These are phyloP conservation scores for Polia nebulosa DNA, from an alignment of 2,888 invertebrate species.

Conservation along the genomic window DNA sequence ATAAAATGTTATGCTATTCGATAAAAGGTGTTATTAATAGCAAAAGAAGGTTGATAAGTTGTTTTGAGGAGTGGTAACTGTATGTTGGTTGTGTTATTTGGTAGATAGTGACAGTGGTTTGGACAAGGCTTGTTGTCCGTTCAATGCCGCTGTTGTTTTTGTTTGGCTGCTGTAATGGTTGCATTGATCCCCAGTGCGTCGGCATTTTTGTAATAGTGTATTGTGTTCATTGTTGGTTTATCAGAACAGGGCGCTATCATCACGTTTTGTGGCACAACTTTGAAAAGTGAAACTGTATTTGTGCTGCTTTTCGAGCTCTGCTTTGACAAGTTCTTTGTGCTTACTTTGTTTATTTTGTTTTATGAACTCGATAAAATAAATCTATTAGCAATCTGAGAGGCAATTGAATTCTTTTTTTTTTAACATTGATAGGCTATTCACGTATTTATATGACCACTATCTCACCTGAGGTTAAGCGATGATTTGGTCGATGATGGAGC, in stretches of 20 bases:
- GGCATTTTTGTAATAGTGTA: conserved; percentile 41
- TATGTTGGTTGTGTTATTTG: conserved; percentile 41
- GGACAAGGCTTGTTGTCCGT: conserved; percentile 44
- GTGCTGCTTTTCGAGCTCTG: neutral
- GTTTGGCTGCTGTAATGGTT: conserved; percentile 55
- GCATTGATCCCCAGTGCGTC: conserved; percentile 50
- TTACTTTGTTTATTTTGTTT: neutral
- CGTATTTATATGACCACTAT: too few relatives aligned
- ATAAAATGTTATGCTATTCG: conserved; percentile 32
- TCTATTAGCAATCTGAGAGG: neutral
- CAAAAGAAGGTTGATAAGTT: conserved; percentile 25
- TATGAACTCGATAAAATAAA: neutral
- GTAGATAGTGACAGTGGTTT: conserved; percentile 66
- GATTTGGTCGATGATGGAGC: too few relatives aligned
- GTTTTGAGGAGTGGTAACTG: conserved; percentile 10
- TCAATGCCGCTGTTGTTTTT: conserved; percentile 66
- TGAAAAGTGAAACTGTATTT: conserved; percentile 51
- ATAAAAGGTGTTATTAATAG: conserved; percentile 45
- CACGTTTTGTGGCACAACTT: conserved; percentile 53
- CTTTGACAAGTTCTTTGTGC: conserved; percentile 29
- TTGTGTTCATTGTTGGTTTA: conserved; percentile 36
- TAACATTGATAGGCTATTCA: too few relatives aligned
- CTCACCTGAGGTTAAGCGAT: too few relatives aligned
- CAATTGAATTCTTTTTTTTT: too few relatives aligned
- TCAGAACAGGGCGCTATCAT: conserved; percentile 36